A percentile compares a stretch with the other conserved stretches of the same genome.
Evolutionary conservation across 2,797 vertebrate species (phyloP).

Genomic region (Ctenosaura bakeri): DNA sequence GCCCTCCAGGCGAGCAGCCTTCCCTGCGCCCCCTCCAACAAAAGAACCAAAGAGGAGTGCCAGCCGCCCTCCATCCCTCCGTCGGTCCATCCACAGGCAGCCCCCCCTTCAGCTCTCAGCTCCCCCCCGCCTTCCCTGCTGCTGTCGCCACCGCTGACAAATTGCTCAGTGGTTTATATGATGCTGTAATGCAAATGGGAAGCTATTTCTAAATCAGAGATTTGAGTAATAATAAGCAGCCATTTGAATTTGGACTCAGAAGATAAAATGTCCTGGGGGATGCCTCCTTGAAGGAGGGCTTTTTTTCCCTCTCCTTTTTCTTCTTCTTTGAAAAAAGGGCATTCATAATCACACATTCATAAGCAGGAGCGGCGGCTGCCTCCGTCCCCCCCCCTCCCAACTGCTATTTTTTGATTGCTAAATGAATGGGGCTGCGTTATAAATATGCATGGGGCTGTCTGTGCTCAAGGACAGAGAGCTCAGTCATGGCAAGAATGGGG

Average conservation of each 20-base stretch:
- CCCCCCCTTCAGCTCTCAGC: too few relatives aligned
- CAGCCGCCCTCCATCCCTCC: too few relatives aligned
- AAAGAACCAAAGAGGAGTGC: too few relatives aligned
- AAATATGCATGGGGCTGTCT: background rate
- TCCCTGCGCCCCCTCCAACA: too few relatives aligned
- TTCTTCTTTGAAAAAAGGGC: background rate
- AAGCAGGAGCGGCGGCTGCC: background rate
- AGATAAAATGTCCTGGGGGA: conserved; percentile 24
- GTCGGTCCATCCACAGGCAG: too few relatives aligned
- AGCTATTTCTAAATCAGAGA: conserved; percentile 28
- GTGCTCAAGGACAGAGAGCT: background rate
- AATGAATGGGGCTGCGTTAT: conserved; percentile 3
- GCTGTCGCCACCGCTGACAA: background rate
- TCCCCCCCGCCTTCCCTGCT: background rate
- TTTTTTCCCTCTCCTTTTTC: background rate
- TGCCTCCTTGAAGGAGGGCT: background rate
- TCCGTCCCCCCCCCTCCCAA: background rate
- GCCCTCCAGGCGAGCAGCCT: background rate
- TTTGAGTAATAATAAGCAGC: conserved; percentile 21
- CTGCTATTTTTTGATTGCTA: background rate
- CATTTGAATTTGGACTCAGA: conserved; percentile 22
- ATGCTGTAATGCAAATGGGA: background rate
- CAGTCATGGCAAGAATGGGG: too few relatives aligned
- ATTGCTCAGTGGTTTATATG: background rate
- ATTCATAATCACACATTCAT: conserved; percentile 15